Evolutionary conservation across 1,140 invertebrate genomes (phyloP), one percentile per base, ranked within the genome.

Genomic region (Euura saliciscinereae): DNA sequence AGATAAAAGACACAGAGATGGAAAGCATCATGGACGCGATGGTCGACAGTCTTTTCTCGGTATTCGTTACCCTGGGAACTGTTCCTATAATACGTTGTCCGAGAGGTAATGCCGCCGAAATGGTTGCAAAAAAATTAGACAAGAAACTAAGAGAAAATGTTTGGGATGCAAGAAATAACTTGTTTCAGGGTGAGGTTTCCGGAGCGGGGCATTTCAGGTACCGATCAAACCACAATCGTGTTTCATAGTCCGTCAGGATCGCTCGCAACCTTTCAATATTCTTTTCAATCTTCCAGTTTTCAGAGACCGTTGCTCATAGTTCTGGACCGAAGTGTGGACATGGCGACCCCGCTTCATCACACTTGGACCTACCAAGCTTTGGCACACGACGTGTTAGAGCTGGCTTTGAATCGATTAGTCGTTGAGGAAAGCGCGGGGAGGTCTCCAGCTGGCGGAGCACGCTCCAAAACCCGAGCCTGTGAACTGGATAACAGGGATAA

Each of bases 301-400:
- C 97, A 98, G 78, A 89, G 98, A 71, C 98, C 98, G 3, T 87
- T 99, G 71, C 86, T 99, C 8, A 94, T 99, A 69, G 88, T 99
- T 74, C 89, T 99, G 66, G 99, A 99, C 86, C 89, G 99, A 73
- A 98, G 96, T 88, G 91, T 99, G 72, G 98, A 99, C 87, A 94
- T 99, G 90, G 96, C 98, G 1, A 99, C 98, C 13, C 97, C 97
- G 51, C 87, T 99, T 73, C 97, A 99, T 91, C 99, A 99, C 86
- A 99, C 98, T 3, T 99, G 99, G 99, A 99, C 98, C 1, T 99
- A 99, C 86, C 97, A 99, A 88, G 98, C 98, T 8, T 84, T 99
- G 70, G 93, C 96, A 45, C 98, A 99, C 86, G 98, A 99, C 90
- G 94, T 99, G 2, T 84, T 99, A 11, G 95, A 99, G 80, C 89